Evolutionary conservation across 2,888 invertebrate genomes (phyloP), one percentile per base, ranked within the genome.

Genomic region (Cinara cedri): DNA sequence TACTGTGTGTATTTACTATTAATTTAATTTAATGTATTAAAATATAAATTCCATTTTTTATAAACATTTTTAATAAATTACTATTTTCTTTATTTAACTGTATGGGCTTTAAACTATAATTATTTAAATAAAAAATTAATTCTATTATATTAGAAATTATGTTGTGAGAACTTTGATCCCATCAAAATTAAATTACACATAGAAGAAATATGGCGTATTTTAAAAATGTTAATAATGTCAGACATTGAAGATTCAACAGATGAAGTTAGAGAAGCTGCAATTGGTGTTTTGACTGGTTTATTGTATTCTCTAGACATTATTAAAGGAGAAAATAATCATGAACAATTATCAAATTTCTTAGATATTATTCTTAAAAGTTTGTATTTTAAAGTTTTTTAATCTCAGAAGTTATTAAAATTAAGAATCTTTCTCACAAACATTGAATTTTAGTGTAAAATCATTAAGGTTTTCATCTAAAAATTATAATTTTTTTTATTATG

Each of bases 171-270:
- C n/a, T 81, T 81, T 68, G 16, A 63, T 49, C 24, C 57, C 10
- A 14, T 42, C 21, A 81, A 66, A 57, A 76, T 81, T 10, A 76
- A 62, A 51, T 34, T n/a, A 26, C 42, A 81, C n/a, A 54, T 70
- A 49, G 70, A 81, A 62, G 70, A 76, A 46, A 71, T 82, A 71
- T 81, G 82, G 81, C 81, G 65, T 46, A 66, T 80, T 6, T 84
- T 91, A 2, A 87, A 89, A 82, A 86, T 87, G 76, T 90, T 90
- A 85, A 87, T 91, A 34, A 68, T 78, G 68, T n/a, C 78, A 49
- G 86, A 88, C 21, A 88, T 89, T 26, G 89, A 87, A 4, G 90
- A 91, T 83, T 85, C 87, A 9, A 16, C 78, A 51, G 19, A 68
- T 1, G 90, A 90, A 83, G 84, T 92, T 3, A 87, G 86, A 84